These are phyloP conservation scores for Aphis craccivora DNA, from an alignment of 1,140 invertebrate genomes.

Conservation along the genomic window DNA sequence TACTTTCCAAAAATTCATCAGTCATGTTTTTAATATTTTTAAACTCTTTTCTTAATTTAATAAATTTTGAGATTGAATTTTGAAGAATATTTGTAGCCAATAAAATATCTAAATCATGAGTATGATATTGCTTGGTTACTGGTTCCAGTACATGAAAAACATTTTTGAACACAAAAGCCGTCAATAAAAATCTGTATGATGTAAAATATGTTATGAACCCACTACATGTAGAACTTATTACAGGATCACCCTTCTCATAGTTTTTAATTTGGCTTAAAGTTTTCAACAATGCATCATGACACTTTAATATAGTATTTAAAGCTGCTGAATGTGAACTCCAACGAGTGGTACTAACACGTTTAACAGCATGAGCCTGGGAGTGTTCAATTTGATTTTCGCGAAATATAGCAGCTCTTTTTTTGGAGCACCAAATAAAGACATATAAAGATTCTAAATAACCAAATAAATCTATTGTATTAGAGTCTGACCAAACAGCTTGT, in stretches of 20 bases:
- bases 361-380: neutral
- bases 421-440: neutral
- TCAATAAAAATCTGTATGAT: conserved; percentile 1
- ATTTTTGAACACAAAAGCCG: neutral
- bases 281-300: neutral
- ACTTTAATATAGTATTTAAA: neutral
- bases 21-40: neutral
- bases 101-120: neutral
- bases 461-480: conserved; percentile 8
- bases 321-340: neutral
- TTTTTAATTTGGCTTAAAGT: neutral
- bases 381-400: neutral
- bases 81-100: neutral
- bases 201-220: neutral
- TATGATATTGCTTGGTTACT: neutral
- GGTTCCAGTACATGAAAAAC: conserved; percentile 1
- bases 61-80: neutral
- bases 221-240: neutral
- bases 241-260: neutral
- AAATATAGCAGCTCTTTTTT: conserved; percentile 8
- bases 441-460: neutral
- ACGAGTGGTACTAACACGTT: neutral
- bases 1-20: neutral
- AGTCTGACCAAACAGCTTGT: neutral
- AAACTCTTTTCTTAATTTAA: neutral